Conservation (phyloP, 2,888 invertebrate species). For the Papilio demoleus region DNA sequence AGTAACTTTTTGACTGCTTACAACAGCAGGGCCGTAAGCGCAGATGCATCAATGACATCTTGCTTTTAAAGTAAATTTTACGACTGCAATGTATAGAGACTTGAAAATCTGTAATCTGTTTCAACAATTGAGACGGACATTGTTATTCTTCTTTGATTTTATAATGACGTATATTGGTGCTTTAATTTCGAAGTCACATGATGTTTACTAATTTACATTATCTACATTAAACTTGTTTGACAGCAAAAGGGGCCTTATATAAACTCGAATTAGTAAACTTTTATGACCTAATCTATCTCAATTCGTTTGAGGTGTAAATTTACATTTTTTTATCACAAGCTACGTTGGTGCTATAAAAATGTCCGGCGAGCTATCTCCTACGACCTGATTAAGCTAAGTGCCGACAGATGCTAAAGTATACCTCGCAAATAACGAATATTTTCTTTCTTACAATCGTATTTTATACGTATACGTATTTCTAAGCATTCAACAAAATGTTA, state of each 20-base stretch:
- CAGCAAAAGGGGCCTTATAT: constrained; percentile 21
- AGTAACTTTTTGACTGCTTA: no score
- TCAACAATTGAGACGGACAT: background rate
- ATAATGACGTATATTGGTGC: background rate
- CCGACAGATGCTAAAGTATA: constrained; percentile 22
- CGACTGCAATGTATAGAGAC: background rate
- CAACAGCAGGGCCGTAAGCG: background rate
- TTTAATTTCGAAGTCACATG: background rate
- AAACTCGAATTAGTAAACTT: constrained; percentile 33
- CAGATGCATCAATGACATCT: background rate
- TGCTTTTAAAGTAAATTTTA: background rate
- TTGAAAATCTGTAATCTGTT: background rate
- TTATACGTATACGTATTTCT: no score
- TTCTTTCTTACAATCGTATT: constrained; percentile 29
- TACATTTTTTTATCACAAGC: constrained; percentile 39
- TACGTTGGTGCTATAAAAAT: constrained; percentile 37
- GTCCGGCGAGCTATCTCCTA: constrained; percentile 35
- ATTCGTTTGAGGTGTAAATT: constrained; percentile 39
- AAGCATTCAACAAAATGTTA: no score
- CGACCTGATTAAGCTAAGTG: constrained; percentile 40
- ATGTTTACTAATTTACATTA: background rate
- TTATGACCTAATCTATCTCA: constrained; percentile 41
- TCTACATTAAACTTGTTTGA: constrained; percentile 23
- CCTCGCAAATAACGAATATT: constrained; percentile 39
- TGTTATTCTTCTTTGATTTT: background rate